Conservation (phyloP, 2,888 invertebrate genomes). For the Lasioglossum zephyrum region DNA sequence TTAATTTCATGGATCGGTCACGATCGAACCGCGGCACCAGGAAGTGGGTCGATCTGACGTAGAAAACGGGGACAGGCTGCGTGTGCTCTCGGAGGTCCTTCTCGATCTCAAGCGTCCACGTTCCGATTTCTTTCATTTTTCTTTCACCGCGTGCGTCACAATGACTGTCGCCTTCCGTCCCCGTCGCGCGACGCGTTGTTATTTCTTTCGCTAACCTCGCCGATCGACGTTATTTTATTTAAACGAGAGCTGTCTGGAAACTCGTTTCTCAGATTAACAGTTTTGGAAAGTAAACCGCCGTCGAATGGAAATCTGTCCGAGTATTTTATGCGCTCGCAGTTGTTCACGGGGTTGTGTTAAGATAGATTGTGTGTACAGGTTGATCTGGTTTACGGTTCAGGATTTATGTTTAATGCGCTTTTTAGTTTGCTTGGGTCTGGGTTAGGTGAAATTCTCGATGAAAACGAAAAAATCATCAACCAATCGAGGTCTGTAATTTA, state of each 20-base stretch:
- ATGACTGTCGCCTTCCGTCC: background rate
- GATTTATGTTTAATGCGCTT: background rate
- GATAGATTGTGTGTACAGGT: background rate
- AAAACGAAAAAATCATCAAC: too few species aligned
- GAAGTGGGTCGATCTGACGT: conserved; percentile 67
- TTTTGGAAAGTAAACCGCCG: background rate
- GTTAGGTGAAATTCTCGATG: background rate
- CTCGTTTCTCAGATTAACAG: background rate
- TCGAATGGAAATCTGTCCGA: background rate
- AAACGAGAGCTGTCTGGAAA: background rate
- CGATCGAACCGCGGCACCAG: conserved; percentile 57
- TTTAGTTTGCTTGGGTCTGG: background rate
- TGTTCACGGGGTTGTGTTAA: background rate
- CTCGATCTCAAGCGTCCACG: conserved; percentile 8
- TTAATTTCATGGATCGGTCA: conserved; percentile 69
- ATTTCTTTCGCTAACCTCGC: background rate
- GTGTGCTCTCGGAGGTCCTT: background rate
- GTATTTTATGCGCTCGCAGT: background rate
- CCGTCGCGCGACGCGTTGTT: background rate
- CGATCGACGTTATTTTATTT: background rate
- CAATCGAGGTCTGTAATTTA: too few species aligned
- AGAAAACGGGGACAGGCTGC: conserved; percentile 58
- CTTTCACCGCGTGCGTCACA: background rate
- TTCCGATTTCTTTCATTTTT: background rate
- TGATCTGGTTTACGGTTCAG: background rate